Evolutionary conservation across 2,113 vertebrate genomes (phyloP).

Genomic region (Thomomys bottae): DNA sequence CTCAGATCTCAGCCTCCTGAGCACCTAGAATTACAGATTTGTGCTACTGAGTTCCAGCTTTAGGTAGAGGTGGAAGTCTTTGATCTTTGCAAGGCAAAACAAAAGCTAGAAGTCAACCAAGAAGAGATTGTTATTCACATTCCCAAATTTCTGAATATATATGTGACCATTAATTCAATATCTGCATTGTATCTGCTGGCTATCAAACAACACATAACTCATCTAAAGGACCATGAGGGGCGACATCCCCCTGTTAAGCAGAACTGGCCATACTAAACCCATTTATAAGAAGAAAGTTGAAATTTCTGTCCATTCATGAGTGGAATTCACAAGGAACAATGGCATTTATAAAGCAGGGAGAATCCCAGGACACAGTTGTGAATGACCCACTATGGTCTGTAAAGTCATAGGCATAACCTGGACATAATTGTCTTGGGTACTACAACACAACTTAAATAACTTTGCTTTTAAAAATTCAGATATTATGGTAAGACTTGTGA

Average conservation of each 20-base stretch:
- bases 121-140: conserved; percentile 18
- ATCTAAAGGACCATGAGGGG: background rate
- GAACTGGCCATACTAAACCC: background rate
- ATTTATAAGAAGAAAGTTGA: background rate
- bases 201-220: conserved; percentile 33
- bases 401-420: background rate
- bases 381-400: background rate
- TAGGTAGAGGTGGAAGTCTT: conserved; percentile 64
- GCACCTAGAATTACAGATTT: no score
- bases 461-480: background rate
- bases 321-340: background rate
- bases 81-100: conserved; percentile 59
- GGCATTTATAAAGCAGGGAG: background rate
- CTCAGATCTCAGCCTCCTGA: no score
- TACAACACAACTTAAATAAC: background rate
- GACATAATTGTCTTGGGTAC: background rate
- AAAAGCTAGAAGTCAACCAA: conserved; percentile 6
- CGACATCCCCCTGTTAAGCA: background rate
- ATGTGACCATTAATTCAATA: conserved; percentile 39
- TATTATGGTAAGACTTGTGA: background rate
- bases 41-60: no score
- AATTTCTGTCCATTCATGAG: background rate
- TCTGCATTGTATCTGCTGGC: background rate
- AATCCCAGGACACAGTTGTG: background rate
- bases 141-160: conserved; percentile 35